A percentile compares a stretch with the other conserved stretches of the same genome.
These are phyloP conservation scores for Sinocyclocheilus maitianheensis DNA, from an alignment of 2,113 vertebrate genomes.

Conservation along the genomic window DNA sequence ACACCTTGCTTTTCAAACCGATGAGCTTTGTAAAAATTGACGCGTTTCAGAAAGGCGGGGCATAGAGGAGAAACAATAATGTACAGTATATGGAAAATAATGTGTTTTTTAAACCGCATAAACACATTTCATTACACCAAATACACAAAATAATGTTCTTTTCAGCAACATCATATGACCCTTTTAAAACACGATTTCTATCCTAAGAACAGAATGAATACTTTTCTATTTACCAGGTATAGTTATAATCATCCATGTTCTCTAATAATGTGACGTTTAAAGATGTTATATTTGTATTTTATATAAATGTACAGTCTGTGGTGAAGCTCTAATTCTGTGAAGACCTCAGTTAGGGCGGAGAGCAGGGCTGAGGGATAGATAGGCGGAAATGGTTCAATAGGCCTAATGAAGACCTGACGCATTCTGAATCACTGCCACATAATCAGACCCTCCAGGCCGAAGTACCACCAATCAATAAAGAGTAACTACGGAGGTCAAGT, in stretches of 20 bases:
- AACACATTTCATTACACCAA: too few species aligned
- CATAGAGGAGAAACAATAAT: too few species aligned
- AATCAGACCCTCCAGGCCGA: slow-evolving; percentile 27
- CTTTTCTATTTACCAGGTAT: not conserved
- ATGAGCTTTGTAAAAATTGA: too few species aligned
- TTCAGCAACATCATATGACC: too few species aligned
- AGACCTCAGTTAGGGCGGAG: not conserved
- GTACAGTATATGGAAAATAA: too few species aligned
- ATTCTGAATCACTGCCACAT: slow-evolving; percentile 19
- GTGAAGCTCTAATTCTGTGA: not conserved
- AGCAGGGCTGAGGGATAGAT: not conserved
- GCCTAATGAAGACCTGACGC: not conserved
- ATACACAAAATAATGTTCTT: too few species aligned
- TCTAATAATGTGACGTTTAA: not conserved
- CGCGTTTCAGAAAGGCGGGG: too few species aligned
- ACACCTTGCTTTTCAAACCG: too few species aligned
- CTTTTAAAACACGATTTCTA: not conserved
- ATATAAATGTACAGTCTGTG: not conserved
- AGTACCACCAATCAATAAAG: slow-evolving; percentile 34
- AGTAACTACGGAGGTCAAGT: slow-evolving; percentile 29
- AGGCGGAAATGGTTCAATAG: not conserved
- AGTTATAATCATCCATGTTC: not conserved
- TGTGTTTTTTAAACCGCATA: too few species aligned
- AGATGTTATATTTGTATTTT: not conserved
- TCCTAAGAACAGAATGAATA: not conserved